Evolutionary conservation across 2,888 invertebrate species (phyloP).

Genomic region (Cylindroiulus punctatus): DNA sequence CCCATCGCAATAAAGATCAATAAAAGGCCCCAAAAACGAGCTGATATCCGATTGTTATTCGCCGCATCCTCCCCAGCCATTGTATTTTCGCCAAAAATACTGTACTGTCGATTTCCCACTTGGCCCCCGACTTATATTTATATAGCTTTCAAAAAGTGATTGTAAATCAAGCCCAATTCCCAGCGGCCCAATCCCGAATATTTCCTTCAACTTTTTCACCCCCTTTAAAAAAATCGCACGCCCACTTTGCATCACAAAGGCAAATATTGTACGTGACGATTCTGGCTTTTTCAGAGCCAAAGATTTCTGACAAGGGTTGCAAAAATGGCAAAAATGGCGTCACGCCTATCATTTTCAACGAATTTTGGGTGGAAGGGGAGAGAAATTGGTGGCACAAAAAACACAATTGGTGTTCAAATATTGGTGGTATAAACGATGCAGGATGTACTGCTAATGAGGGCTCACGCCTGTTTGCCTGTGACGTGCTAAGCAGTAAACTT

Average conservation of each 20-base stretch:
- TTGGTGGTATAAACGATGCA: neutral
- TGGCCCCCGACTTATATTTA: neutral
- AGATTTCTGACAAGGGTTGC: neutral
- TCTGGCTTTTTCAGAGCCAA: neutral
- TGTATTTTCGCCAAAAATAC: neutral
- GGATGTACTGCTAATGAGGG: neutral
- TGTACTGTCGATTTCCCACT: neutral
- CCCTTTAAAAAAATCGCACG: neutral
- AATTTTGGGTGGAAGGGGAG: neutral
- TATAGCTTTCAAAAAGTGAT: conserved; percentile 26
- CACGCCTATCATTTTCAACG: conserved; percentile 4
- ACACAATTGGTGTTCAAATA: neutral
- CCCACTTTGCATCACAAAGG: conserved; percentile 23
- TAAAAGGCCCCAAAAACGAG: conserved; percentile 37
- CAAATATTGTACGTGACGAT: conserved; percentile 36
- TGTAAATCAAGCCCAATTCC: conserved; percentile 22
- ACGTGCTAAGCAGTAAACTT: neutral
- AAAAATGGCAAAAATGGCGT: neutral
- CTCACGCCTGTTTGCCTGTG: neutral
- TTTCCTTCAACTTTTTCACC: neutral
- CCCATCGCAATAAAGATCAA: neutral
- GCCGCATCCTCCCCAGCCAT: neutral
- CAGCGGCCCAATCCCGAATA: conserved; percentile 21
- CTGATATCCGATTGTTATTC: neutral
- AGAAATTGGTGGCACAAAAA: neutral